These are phyloP conservation scores for Pimephales promelas DNA, from an alignment of 2,113 vertebrate species.

Conservation along the genomic window DNA sequence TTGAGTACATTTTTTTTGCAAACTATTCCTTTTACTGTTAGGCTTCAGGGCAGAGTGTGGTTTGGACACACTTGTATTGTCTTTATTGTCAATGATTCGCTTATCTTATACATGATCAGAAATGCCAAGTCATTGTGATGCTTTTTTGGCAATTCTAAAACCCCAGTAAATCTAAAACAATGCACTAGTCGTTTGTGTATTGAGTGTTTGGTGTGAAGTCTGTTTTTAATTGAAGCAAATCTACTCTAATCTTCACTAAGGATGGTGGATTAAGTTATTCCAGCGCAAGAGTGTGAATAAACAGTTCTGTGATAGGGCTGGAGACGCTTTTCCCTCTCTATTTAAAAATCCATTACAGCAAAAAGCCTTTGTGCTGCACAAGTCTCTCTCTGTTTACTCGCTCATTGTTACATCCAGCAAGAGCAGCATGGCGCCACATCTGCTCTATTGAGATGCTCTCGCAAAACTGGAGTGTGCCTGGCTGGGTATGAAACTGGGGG, in stretches of 20 bases:
- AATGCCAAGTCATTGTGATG: background rate
- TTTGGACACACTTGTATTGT: background rate
- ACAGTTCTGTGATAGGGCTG: slow-evolving; percentile 70
- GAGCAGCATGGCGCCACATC: slow-evolving; percentile 33
- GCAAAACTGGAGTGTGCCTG: background rate
- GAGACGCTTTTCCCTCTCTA: slow-evolving; percentile 67
- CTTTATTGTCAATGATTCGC: background rate
- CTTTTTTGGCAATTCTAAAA: background rate
- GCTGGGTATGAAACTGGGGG: slow-evolving; percentile 19
- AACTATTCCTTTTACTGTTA: background rate
- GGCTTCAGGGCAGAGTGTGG: background rate
- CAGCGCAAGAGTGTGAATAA: slow-evolving; percentile 62
- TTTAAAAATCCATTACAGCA: slow-evolving; percentile 73
- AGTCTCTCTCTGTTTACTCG: slow-evolving; percentile 42
- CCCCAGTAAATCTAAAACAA: background rate
- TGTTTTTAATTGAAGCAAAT: slow-evolving; percentile 58
- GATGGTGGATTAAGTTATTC: slow-evolving; percentile 65
- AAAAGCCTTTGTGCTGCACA: slow-evolving; percentile 47
- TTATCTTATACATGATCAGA: background rate
- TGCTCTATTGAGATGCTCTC: slow-evolving; percentile 38
- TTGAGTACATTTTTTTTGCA: background rate
- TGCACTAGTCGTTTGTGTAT: slow-evolving; percentile 38
- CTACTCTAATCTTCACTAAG: slow-evolving; percentile 63
- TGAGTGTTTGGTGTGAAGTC: slow-evolving; percentile 49
- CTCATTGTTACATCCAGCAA: slow-evolving; percentile 44